Evolutionary conservation across 2,113 vertebrate genomes (phyloP), one percentile per base, ranked within the genome.

Genomic region (Diglossa brunneiventris): DNA sequence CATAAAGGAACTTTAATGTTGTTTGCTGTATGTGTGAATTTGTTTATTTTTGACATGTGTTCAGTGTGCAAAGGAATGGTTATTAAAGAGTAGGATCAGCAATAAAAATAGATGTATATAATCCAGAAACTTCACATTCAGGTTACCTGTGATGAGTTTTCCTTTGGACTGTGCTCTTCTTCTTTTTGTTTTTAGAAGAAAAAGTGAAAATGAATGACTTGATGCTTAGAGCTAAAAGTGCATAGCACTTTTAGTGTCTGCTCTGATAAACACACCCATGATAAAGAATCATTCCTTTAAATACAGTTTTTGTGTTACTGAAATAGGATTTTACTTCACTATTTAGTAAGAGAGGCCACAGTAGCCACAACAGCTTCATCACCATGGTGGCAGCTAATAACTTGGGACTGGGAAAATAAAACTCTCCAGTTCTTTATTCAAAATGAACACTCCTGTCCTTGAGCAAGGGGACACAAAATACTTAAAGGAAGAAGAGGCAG

Each of bases 301-400:
- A 83, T 56, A 64, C 94, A 83, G 23, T 52, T 80, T 77, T 64
- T 58, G 27, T 78, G 37, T 83, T 88, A 16, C 46, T 94, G 73
- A 96, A 95, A 89, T 78, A 79, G 41, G 30, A 70, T 94, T 92
- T 91, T 46, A 49, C 37, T 78, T 83, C 74, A 58, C 24, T 96
- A 3, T 90, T 87, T 44, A 75, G 37, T 78, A 21, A 66, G 28
- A 52, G 41, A 91, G 44, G 20, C 67, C 28, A 44, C 28, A 39
- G 46, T n/a, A 41, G 50, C 46, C 37, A 33, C 42, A 92, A 17
- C 50, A 90, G 37, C 33, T 89, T 93, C 47, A 56, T 93, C 63
- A 86, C 59, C 30, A 9, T 22, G 30, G 17, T 64, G 56, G n/a
- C 72, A 93, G 55, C 49, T 82, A 72, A 41, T 77, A 59, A 56